Evolutionary conservation across 2,888 invertebrate genomes (phyloP), one percentile per base, ranked within the genome.

Genomic region (Lypha dubia): DNA sequence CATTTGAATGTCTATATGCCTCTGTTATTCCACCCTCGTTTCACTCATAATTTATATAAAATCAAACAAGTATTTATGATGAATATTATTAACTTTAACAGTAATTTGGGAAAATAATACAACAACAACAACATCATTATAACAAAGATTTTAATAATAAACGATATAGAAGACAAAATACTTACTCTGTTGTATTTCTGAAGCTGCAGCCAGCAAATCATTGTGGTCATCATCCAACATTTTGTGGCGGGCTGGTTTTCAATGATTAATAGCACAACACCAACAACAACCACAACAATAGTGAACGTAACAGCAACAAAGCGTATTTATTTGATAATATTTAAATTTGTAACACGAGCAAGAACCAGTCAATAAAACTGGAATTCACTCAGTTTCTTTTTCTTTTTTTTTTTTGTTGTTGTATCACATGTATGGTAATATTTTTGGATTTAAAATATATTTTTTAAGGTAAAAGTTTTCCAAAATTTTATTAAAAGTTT

Each of bases 211-310:
- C 89, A 92, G 85, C 88, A 92, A 88, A 89, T 92, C 92, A 83
- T 90, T 91, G 87, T 91, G 90, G 86, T 92, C 92, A 84, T 92
- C 92, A 88, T 92, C 92, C 89, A 92, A 88, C 91, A 90, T 91
- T 80, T 83, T 67, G 41, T 76, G 46, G 77, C 58, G 51, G 80
- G 63, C 35, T 58, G 56, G 35, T 35, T 24, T 62, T 51, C 24
- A 22, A 60, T 44, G 15, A 20, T 70, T 51, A 51, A 77, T 32
- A n/a, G n/a, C 28, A 32, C 22, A 77, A 68, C 38, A 62, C 62
- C 38, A 60, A 60, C 17, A 76, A 9, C n/a, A 49, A 35, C 3
- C 24, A 28, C 17, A 15, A 0, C 15, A 38, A n/a, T 28, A 56
- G 15, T 35, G n/a, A 8, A 11, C 60, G 8, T n/a, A 63, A 53